Evolutionary conservation across 1,140 invertebrate genomes (phyloP), one percentile per base, ranked within the genome.

Genomic region (Mamestra configurata): DNA sequence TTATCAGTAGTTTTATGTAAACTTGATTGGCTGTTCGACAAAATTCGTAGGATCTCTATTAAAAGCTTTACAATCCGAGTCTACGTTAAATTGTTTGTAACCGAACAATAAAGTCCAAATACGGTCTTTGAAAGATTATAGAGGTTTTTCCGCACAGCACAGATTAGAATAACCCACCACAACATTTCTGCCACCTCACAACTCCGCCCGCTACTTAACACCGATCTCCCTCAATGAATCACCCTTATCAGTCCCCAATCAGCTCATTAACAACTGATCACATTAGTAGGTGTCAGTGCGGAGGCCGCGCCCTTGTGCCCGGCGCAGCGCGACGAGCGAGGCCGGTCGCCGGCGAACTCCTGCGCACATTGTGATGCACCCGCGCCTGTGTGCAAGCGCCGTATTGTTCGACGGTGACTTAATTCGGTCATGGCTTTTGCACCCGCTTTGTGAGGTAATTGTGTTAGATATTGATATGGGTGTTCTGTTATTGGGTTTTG

Each of bases 261-360:
- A 27, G 15, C n/a, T 4, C 24, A 24, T 57, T 10, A 57, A 27
- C 53, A 57, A 46, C 49, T 70, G 46, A 70, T 24, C 66, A 70
- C 66, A 49, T 70, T 70, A 49, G 66, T 70, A 43, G 51, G 73
- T 79, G 79, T 73, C 77, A 73, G 8, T 59, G 59, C 37, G 24
- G 66, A 82, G 86, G 82, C 77, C 84, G 86, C 82, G 86, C 81
- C 86, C 85, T 88, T 88, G 75, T 86, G 82, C 79, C 43, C 82
- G 76, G 37, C 76, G 83, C 86, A 86, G 79, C 85, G 85, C 72
- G 79, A 80, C 83, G 81, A 71, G 55, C 81, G 61, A 83, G 80
- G 82, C 78, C 79, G 78, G 37, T 10, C 20, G 53, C 22, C 46
- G 20, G 51, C 40, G 71, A 51, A 73, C 27, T 31, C 24, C 27